These are phyloP conservation scores for Cantharis rufa DNA, from an alignment of 2,888 invertebrate genomes.

Conservation along the genomic window DNA sequence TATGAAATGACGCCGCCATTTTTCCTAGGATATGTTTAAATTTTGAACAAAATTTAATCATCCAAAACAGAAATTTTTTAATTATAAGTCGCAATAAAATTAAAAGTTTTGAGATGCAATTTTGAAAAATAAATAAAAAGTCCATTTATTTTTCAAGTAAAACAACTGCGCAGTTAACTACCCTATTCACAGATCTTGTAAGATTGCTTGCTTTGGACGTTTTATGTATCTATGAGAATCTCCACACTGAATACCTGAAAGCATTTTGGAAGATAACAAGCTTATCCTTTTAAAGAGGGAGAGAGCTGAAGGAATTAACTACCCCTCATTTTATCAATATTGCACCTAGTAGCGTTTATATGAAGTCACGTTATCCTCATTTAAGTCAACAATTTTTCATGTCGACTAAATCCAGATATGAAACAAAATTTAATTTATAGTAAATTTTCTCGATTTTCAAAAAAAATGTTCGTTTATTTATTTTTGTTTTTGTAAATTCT, in stretches of 20 bases:
- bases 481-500: no score
- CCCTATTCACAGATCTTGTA: neutral
- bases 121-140: no score
- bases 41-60: neutral
- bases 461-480: no score
- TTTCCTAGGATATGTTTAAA: neutral
- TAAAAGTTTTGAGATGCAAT: neutral
- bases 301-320: neutral
- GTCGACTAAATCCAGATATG: neutral
- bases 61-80: neutral
- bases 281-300: neutral
- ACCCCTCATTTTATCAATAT: neutral
- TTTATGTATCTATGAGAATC: neutral
- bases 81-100: no score
- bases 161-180: neutral
- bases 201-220: neutral
- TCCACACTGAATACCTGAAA: neutral
- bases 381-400: neutral
- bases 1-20: neutral
- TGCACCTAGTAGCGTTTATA: neutral
- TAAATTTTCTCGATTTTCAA: no score
- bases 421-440: no score
- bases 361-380: neutral
- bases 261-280: neutral
- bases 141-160: neutral